phyloP scores from a whole-genome alignment of 2,888 invertebrate species.

The Dolichomitus sp. region DNA sequence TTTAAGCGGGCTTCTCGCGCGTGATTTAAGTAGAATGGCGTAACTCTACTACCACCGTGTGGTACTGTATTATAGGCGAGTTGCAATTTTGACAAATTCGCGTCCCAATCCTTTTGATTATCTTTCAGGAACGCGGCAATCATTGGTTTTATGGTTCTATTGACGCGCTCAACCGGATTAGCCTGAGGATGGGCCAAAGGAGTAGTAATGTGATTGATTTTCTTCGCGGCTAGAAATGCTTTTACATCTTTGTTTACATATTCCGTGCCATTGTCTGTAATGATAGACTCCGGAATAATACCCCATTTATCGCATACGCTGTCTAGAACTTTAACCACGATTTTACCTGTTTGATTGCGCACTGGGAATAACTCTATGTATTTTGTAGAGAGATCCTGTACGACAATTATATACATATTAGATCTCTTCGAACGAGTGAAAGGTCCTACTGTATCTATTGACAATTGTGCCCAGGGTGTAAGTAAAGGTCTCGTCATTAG shows the following conservation, averaged over 20 bases:
- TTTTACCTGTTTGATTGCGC: constrained; percentile 29
- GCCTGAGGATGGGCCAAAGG: too few relatives aligned
- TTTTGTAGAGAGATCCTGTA: too few relatives aligned
- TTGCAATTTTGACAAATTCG: too few relatives aligned
- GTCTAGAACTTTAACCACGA: constrained; percentile 31
- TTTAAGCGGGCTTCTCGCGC: not conserved
- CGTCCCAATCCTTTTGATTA: too few relatives aligned
- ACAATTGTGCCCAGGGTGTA: constrained; percentile 27
- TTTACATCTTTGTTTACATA: too few relatives aligned
- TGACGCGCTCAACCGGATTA: constrained; percentile 25
- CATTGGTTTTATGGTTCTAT: constrained; percentile 42
- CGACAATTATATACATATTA: too few relatives aligned
- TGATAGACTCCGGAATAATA: constrained; percentile 24
- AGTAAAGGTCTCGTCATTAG: constrained; percentile 26
- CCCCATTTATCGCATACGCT: constrained; percentile 47
- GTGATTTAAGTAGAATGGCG: not conserved
- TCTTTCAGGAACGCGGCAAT: constrained; percentile 52
- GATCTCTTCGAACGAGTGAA: too few relatives aligned
- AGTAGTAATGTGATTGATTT: too few relatives aligned
- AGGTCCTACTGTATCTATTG: constrained; percentile 30
- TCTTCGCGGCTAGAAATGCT: too few relatives aligned
- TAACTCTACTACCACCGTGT: not conserved
- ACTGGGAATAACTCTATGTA: too few relatives aligned
- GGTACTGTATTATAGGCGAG: too few relatives aligned
- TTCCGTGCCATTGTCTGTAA: constrained; percentile 46